phyloP scores from a whole-genome alignment of 2,797 vertebrate genomes.

The Merluccius polli region DNA sequence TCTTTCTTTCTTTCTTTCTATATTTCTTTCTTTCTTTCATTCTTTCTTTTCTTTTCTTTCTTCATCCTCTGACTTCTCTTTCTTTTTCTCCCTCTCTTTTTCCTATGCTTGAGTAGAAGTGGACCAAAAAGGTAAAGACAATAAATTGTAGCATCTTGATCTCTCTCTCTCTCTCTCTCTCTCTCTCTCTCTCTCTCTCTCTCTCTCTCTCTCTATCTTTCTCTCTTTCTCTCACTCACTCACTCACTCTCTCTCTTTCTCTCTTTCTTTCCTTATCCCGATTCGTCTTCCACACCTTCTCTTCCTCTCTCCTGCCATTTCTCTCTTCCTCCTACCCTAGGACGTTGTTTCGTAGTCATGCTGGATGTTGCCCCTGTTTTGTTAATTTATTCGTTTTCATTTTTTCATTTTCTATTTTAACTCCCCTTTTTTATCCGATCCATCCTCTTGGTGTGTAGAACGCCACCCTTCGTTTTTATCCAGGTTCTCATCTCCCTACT shows the following conservation, averaged over 20 bases:
- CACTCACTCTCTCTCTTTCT: constrained; percentile 61
- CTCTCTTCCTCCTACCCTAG: constrained; percentile 71
- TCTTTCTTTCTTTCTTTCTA: constrained; percentile 17
- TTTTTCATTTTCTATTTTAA: constrained; percentile 52
- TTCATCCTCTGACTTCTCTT: constrained; percentile 87
- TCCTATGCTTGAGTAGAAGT: constrained; percentile 98
- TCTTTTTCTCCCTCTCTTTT: constrained; percentile 84
- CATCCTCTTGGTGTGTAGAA: constrained; percentile 64
- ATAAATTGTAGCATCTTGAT: constrained; percentile 80
- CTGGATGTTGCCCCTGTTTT: constrained; percentile 72
- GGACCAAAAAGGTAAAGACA: constrained; percentile 98
- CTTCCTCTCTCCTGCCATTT: constrained; percentile 50
- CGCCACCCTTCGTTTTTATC: constrained; percentile 61
- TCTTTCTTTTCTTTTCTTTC: constrained; percentile 66
- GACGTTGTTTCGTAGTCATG: constrained; percentile 78
- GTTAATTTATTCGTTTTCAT: too few relatives aligned
- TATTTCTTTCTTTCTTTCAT: neutral
- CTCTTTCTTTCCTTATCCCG: constrained; percentile 58
- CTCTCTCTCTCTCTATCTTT: constrained; percentile 61
- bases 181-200: constrained; percentile 60
- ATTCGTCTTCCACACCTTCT: constrained; percentile 59
- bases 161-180: constrained; percentile 58
- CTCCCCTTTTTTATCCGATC: constrained; percentile 51
- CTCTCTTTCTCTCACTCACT: constrained; percentile 58
- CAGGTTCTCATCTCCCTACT: constrained; percentile 62